These are phyloP conservation scores for Cervus canadensis DNA, from an alignment of 2,113 vertebrate species.

Conservation along the genomic window DNA sequence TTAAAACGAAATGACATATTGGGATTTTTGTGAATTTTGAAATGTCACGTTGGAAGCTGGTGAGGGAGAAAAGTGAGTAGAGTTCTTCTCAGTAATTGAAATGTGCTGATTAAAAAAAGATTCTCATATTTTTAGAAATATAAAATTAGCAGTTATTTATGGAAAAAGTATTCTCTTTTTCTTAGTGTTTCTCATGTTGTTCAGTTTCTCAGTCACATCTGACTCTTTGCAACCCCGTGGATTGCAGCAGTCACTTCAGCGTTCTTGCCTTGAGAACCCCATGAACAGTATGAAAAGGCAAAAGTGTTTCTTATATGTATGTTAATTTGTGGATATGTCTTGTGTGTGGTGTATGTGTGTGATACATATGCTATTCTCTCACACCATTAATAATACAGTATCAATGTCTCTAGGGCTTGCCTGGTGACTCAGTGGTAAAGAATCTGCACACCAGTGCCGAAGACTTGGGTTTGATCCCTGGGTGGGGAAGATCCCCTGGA, in stretches of 20 bases:
- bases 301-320: not conserved
- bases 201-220: not conserved
- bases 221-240: not conserved
- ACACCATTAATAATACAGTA: not conserved
- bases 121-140: conserved; percentile 2
- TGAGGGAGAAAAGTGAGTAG: not conserved
- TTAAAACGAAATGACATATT: not conserved
- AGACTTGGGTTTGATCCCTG: not conserved
- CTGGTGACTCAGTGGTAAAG: not conserved
- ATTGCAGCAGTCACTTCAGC: not conserved
- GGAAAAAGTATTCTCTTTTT: not conserved
- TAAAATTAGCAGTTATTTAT: not conserved
- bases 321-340: not conserved
- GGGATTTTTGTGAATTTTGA: not conserved
- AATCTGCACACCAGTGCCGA: not conserved
- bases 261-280: not conserved
- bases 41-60: not conserved
- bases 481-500: not conserved
- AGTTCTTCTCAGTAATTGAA: not conserved
- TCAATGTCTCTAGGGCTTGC: not conserved
- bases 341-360: not conserved
- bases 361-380: not conserved
- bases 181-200: not conserved
- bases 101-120: not conserved
- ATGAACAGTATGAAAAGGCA: not conserved